Evolutionary conservation across 2,888 invertebrate genomes (phyloP), one percentile per base, ranked within the genome.

Genomic region (Beris chalybata): DNA sequence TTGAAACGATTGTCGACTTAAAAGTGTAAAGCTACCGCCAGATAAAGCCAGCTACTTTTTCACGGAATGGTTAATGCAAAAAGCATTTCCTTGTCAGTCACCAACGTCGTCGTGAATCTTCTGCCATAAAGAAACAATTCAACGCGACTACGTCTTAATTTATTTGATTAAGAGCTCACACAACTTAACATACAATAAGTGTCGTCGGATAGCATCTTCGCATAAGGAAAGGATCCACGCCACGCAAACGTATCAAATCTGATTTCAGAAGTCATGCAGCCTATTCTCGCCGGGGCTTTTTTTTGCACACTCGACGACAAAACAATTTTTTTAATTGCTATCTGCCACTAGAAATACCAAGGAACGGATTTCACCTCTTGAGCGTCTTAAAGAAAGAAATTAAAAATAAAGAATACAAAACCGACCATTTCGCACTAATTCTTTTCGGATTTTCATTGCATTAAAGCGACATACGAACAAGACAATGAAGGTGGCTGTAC

Each of bases 181-280:
- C 57, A 44, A 57, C 57, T 57, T 57, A 45, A 57, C 57, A 57
- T 57, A 57, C 57, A 57, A 57, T 57, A 57, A 57, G 57, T 57
- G 57, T 57, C 30, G 45, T n/a, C 11, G 29, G 57, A 57, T 57
- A 57, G 29, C n/a, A 57, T 57, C 57, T 57, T 29, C 15, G n/a
- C 22, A n/a, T n/a, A 30, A 38, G 29, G 29, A 29, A 11, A 52
- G 22, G 12, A 52, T n/a, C 52, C 52, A 30, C 52, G 52, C 52
- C 52, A 30, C 52, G 52, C 29, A 52, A 44, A 13, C 44, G 29
- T 57, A 45, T 44, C 57, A 57, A 47, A 57, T 57, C 57, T 57
- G 47, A 57, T 57, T 57, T 47, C 29, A 30, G 45, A 57, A 57
- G 57, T 57, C 57, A 57, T 57, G 45, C 22, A 30, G 44, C 9